These are phyloP conservation scores for Oxyura jamaicensis DNA, from an alignment of 2,113 vertebrate species.

Conservation along the genomic window DNA sequence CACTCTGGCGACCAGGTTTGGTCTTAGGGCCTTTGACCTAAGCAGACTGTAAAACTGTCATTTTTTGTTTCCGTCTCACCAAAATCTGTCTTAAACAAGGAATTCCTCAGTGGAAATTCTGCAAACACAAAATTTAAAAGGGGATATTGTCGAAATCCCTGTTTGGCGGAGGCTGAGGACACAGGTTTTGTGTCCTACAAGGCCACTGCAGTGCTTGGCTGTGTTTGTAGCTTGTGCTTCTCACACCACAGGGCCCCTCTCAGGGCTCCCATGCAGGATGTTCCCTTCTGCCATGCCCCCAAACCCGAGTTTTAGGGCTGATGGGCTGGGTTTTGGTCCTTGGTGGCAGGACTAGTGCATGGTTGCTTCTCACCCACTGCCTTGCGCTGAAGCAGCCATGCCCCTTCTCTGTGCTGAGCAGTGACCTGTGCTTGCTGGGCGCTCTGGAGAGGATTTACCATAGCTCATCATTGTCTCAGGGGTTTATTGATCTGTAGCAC, in stretches of 20 bases:
- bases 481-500: background rate
- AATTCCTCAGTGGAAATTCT: background rate
- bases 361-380: background rate
- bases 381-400: background rate
- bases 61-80: background rate
- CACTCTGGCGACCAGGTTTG: background rate
- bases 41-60: background rate
- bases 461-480: background rate
- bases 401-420: background rate
- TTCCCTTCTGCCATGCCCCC: background rate
- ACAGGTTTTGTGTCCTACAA: background rate
- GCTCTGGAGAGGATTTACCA: background rate
- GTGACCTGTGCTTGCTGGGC: background rate
- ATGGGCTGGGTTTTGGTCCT: background rate
- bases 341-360: fast-evolving
- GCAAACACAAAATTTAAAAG: background rate
- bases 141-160: background rate
- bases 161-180: background rate
- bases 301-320: background rate
- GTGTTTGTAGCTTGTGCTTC: background rate
- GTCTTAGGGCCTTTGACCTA: background rate
- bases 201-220: background rate
- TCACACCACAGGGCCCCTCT: background rate
- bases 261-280: background rate
- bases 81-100: background rate